Conservation (phyloP, 53 echinoderm and acorn worm species). For the Stichopus horrens region DNA sequence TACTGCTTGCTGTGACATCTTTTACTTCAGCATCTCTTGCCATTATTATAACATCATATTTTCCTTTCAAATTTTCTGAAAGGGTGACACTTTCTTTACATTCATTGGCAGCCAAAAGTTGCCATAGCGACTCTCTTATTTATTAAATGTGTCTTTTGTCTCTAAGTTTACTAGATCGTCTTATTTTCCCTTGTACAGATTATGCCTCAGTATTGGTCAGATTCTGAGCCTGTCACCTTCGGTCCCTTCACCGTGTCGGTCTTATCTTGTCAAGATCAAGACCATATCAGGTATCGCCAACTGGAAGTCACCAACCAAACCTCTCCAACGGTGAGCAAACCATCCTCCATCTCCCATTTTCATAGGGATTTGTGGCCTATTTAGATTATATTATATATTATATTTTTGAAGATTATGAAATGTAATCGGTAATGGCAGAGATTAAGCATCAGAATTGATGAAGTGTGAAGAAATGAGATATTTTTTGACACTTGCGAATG, state of each 20-base stretch:
- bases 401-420: too few species aligned
- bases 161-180: not conserved
- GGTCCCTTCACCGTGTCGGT: constrained; percentile 64
- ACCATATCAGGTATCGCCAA: not conserved
- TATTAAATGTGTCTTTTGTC: not conserved
- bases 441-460: too few species aligned
- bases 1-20: too few species aligned
- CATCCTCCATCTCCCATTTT: not conserved
- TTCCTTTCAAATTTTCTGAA: not conserved
- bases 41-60: too few species aligned
- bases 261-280: constrained; percentile 4
- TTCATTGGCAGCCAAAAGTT: not conserved
- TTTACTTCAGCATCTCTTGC: too few species aligned
- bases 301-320: not conserved
- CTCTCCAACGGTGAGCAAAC: constrained; percentile 6
- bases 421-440: too few species aligned
- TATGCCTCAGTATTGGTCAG: constrained; percentile 68
- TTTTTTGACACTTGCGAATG: too few species aligned
- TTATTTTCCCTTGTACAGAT: constrained; percentile 45
- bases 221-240: constrained; percentile 38
- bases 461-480: too few species aligned
- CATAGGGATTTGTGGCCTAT: too few species aligned
- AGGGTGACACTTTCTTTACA: not conserved
- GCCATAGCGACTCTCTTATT: not conserved
- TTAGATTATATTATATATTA: too few species aligned